A percentile compares a stretch with the other conserved stretches of the same genome.
phyloP scores from a whole-genome alignment of 1,140 invertebrate genomes.

The Drosophila eugracilis region DNA sequence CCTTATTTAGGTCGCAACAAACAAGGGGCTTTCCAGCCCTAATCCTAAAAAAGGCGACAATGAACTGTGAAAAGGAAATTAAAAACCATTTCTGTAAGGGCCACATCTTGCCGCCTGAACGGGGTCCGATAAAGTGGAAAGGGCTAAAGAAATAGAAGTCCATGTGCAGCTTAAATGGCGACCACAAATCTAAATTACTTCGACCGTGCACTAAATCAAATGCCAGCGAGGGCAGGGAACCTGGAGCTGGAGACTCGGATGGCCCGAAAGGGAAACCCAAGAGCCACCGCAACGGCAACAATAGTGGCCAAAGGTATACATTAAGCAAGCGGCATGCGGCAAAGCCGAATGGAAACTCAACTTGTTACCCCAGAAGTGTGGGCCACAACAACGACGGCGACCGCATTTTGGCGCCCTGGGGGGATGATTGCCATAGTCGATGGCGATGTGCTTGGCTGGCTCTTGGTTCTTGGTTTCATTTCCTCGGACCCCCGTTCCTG shows the following conservation, averaged over 20 bases:
- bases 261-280: slow-evolving; percentile 70
- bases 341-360: slow-evolving; percentile 66
- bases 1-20: too few species aligned
- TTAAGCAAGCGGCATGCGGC: slow-evolving; percentile 62
- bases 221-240: slow-evolving; percentile 12
- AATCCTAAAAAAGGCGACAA: slow-evolving; percentile 3
- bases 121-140: slow-evolving; percentile 12
- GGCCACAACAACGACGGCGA: slow-evolving; percentile 52
- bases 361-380: slow-evolving; percentile 80
- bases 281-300: slow-evolving; percentile 65
- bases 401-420: slow-evolving; percentile 78
- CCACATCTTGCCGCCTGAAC: slow-evolving; percentile 26
- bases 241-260: slow-evolving; percentile 3
- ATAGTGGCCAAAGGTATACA: slow-evolving; percentile 68
- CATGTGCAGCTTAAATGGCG: slow-evolving; percentile 44
- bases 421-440: slow-evolving; percentile 67
- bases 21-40: not conserved
- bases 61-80: slow-evolving; percentile 66
- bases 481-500: slow-evolving; percentile 16
- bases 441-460: slow-evolving; percentile 42
- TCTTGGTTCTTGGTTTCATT: slow-evolving; percentile 20
- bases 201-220: slow-evolving; percentile 75
- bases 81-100: slow-evolving; percentile 61
- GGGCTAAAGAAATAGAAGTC: slow-evolving; percentile 31
- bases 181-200: slow-evolving; percentile 82